phyloP scores from a whole-genome alignment of 2,888 invertebrate species.

The Hyles lineata region DNA sequence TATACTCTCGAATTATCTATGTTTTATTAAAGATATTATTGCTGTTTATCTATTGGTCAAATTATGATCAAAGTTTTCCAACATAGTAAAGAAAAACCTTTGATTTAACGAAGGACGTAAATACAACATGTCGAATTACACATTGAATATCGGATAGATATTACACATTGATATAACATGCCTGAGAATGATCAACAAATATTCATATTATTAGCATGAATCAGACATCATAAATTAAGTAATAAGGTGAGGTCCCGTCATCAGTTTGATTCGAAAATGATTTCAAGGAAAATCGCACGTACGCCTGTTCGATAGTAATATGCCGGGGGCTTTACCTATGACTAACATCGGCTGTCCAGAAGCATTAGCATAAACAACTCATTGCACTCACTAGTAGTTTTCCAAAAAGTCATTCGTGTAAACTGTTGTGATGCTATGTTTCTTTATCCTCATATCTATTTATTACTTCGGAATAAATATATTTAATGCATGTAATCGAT shows the following conservation, averaged over 20 bases:
- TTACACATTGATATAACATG: neutral
- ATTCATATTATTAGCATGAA: neutral
- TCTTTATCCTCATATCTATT: too few species aligned
- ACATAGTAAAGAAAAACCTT: too few species aligned
- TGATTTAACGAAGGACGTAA: too few species aligned
- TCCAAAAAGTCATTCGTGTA: neutral
- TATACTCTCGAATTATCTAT: neutral
- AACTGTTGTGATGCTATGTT: neutral
- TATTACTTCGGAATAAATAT: too few species aligned
- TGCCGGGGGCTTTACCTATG: conserved; percentile 7
- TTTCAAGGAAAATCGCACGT: neutral
- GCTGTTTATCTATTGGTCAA: too few species aligned
- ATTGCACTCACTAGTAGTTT: neutral
- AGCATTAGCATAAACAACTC: neutral
- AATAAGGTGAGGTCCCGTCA: neutral
- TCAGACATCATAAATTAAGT: neutral
- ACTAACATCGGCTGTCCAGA: neutral
- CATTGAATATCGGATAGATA: too few species aligned
- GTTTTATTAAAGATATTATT: neutral
- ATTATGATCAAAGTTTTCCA: too few species aligned
- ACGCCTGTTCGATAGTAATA: neutral
- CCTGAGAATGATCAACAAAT: neutral
- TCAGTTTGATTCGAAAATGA: neutral
- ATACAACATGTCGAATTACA: too few species aligned
- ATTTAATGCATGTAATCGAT: too few species aligned